Evolutionary conservation across 35 echinoderm and acorn worm species (phyloP).

Genomic region (Amphiura filiformis): DNA sequence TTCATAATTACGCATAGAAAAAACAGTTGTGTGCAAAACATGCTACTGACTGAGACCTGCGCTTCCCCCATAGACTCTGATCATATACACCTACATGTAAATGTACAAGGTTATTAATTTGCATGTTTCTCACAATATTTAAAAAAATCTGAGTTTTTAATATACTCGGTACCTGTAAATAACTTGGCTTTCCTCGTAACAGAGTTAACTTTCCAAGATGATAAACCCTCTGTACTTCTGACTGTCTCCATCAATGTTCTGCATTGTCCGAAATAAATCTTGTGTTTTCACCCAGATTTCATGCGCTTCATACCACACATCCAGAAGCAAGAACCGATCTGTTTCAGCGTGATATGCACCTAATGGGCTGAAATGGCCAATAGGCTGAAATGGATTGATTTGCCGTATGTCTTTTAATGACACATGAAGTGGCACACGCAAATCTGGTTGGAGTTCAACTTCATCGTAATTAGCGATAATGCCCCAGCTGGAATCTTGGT

Average conservation of each 20-base stretch:
- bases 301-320: constrained; percentile 54
- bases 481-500: constrained; percentile 40
- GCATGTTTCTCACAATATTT: no score
- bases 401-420: no score
- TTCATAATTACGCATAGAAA: no score
- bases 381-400: no score
- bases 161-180: no score
- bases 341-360: constrained; percentile 54
- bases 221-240: constrained; percentile 61
- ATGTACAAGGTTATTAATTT: no score
- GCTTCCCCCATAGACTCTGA: no score
- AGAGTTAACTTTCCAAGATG: constrained; percentile 25
- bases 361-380: constrained; percentile 79
- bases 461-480: constrained; percentile 72
- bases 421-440: constrained; percentile 12
- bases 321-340: constrained; percentile 64
- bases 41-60: no score
- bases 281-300: constrained; percentile 61
- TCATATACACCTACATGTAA: no score
- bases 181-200: no score
- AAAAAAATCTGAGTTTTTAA: no score
- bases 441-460: constrained; percentile 34
- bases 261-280: constrained; percentile 61
- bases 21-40: no score
- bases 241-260: constrained; percentile 55